Conservation (phyloP, 2,797 vertebrate species). For the Balearica regulorum region DNA sequence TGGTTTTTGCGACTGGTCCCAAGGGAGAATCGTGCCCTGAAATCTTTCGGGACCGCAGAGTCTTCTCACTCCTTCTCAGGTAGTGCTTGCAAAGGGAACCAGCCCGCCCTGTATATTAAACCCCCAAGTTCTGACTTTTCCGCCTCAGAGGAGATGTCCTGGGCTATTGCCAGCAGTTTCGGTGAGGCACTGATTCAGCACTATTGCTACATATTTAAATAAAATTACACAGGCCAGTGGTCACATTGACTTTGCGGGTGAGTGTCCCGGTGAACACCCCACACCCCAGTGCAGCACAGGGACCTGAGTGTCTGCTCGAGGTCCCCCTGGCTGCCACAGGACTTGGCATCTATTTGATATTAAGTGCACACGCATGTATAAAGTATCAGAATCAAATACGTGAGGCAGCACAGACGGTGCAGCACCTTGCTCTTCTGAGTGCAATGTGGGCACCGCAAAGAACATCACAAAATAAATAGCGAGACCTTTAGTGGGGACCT, state of each 20-base stretch:
- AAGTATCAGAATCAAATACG: background rate
- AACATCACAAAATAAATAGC: background rate
- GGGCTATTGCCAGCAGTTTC: background rate
- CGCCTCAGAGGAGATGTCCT: background rate
- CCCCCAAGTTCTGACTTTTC: background rate
- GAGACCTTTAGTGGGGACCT: background rate
- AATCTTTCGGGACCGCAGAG: background rate
- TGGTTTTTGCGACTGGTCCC: background rate
- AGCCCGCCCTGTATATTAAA: background rate
- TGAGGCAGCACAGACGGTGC: background rate
- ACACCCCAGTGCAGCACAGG: background rate
- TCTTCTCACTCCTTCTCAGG: rapidly evolving
- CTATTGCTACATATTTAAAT: background rate
- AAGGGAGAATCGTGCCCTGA: background rate
- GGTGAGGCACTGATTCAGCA: background rate
- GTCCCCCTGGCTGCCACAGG: background rate
- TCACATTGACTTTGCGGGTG: background rate
- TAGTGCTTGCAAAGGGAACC: background rate
- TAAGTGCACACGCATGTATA: background rate
- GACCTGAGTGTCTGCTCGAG: background rate
- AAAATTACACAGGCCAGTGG: background rate
- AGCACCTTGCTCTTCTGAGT: background rate
- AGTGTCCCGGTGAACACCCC: background rate
- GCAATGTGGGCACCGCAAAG: rapidly evolving
- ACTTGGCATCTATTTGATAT: background rate